phyloP scores from a whole-genome alignment of 2,113 vertebrate species.

The Phaethornis superciliosus region DNA sequence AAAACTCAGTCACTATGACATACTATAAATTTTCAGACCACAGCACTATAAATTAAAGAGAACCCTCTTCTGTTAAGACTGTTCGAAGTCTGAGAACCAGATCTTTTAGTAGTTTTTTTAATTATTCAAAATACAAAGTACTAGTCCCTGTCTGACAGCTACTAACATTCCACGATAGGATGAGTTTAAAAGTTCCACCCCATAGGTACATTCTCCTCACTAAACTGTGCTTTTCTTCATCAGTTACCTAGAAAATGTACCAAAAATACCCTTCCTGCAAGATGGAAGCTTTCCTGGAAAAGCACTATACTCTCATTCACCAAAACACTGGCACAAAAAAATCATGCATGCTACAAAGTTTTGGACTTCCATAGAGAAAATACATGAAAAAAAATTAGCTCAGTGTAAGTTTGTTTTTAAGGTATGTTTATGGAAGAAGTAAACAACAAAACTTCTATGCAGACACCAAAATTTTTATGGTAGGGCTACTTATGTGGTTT shows the following conservation, averaged over 20 bases:
- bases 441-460: neutral
- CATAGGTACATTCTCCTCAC: neutral
- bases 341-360: neutral
- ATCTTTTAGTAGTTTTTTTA: neutral
- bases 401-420: neutral
- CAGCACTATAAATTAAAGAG: neutral
- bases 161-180: neutral
- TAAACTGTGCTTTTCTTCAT: neutral
- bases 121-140: neutral
- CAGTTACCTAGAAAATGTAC: neutral
- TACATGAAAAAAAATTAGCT: fast-evolving
- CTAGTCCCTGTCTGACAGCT: neutral
- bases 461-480: neutral
- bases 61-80: neutral
- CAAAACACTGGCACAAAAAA: neutral
- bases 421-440: neutral
- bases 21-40: neutral
- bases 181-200: neutral
- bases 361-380: neutral
- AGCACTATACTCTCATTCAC: neutral
- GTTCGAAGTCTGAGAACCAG: neutral
- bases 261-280: neutral
- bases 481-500: neutral
- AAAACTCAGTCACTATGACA: neutral
- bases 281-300: neutral